Evolutionary conservation across 2,888 invertebrate genomes (phyloP).

Genomic region (Thecophora atra): DNA sequence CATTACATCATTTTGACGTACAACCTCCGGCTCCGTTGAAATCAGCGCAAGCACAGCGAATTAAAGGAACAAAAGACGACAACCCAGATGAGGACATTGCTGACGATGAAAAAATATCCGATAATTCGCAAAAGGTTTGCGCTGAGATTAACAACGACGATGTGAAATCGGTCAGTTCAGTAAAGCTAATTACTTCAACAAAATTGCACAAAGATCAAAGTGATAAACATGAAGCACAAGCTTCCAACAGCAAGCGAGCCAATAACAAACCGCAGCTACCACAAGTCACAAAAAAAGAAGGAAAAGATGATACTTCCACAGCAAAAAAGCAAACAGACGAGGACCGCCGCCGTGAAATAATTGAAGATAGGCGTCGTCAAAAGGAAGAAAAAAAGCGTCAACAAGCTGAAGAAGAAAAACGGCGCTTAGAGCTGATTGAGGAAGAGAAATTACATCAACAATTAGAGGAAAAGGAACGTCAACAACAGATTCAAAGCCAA

Average conservation of each 20-base stretch:
- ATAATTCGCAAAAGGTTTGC: constrained; percentile 21
- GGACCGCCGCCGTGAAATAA: constrained; percentile 56
- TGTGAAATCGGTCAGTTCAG: constrained; percentile 23
- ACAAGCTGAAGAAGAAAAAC: constrained; percentile 61
- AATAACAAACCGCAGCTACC: constrained; percentile 38
- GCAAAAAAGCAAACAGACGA: constrained; percentile 51
- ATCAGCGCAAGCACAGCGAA: constrained; percentile 21
- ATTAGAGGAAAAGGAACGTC: constrained; percentile 62
- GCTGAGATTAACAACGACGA: constrained; percentile 29
- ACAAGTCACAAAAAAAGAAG: constrained; percentile 38
- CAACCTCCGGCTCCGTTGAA: constrained; percentile 2
- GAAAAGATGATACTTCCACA: constrained; percentile 35
- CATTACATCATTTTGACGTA: constrained; percentile 24
- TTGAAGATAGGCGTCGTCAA: constrained; percentile 58
- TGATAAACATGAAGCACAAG: constrained; percentile 28
- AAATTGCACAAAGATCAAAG: constrained; percentile 26
- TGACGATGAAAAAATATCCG: constrained; percentile 7
- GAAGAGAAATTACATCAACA: constrained; percentile 61
- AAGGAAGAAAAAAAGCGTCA: constrained; percentile 63
- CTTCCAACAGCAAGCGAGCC: constrained; percentile 38
- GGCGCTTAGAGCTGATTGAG: constrained; percentile 52
- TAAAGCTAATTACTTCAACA: constrained; percentile 12
- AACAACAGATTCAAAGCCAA: constrained; percentile 63
- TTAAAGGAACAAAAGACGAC: constrained; percentile 14
- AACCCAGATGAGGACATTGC: constrained; percentile 1